These are phyloP conservation scores for Operophtera brumata DNA, from an alignment of 2,888 invertebrate species.

Conservation along the genomic window DNA sequence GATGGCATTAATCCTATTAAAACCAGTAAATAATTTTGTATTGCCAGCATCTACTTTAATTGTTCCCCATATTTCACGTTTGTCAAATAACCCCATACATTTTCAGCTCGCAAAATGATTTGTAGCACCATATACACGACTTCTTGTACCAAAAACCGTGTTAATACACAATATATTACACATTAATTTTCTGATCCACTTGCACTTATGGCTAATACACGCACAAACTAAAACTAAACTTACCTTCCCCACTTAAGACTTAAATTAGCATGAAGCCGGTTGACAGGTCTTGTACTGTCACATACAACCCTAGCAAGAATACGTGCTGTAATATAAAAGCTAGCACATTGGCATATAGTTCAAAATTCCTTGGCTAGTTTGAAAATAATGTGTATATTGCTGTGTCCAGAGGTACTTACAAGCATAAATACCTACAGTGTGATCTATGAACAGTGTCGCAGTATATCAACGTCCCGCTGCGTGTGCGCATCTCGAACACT, in stretches of 20 bases:
- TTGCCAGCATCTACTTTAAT: conserved; percentile 27
- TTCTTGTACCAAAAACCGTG: conserved; percentile 33
- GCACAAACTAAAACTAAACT: conserved; percentile 17
- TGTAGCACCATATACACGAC: conserved; percentile 28
- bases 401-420: conserved; percentile 40
- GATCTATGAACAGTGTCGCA: conserved; percentile 56
- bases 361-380: conserved; percentile 1
- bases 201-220: conserved; percentile 18
- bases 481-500: conserved; percentile 44
- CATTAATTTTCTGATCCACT: conserved; percentile 29
- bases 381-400: conserved; percentile 10
- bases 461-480: conserved; percentile 53
- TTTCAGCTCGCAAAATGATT: conserved; percentile 29
- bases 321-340: not conserved
- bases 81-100: conserved; percentile 27
- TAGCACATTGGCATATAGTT: not conserved
- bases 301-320: conserved; percentile 7
- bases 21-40: not conserved
- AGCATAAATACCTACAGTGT: conserved; percentile 48
- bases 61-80: conserved; percentile 28
- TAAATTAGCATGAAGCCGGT: conserved; percentile 16
- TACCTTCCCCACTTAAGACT: conserved; percentile 15
- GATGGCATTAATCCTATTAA: not conserved
- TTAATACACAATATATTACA: conserved; percentile 33
- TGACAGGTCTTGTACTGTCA: conserved; percentile 19